phyloP scores from a whole-genome alignment of 2,113 vertebrate genomes.

The Lampris incognitus region DNA sequence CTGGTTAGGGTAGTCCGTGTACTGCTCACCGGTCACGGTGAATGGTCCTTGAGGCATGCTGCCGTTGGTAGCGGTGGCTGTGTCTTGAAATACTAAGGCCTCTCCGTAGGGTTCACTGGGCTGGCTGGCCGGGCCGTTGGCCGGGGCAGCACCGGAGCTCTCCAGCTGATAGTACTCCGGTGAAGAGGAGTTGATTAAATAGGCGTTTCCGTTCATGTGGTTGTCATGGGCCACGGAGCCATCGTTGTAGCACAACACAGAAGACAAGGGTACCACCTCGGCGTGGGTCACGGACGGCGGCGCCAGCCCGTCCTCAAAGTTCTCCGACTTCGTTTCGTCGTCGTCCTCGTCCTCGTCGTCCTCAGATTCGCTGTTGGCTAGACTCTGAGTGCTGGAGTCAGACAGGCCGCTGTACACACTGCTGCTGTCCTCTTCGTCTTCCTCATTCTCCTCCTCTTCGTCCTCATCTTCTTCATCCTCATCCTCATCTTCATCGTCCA shows the following conservation, averaged over 20 bases:
- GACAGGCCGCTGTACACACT: slow-evolving; percentile 95
- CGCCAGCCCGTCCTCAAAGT: slow-evolving; percentile 83
- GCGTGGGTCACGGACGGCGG: slow-evolving; percentile 70
- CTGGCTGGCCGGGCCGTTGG: slow-evolving; percentile 77
- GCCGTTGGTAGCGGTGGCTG: slow-evolving; percentile 83
- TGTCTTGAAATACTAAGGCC: slow-evolving; percentile 84
- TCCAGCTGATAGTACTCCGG: slow-evolving; percentile 95
- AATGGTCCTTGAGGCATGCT: slow-evolving; percentile 88
- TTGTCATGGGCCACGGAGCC: slow-evolving; percentile 85
- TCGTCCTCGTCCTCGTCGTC: slow-evolving; percentile 91
- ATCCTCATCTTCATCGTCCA: slow-evolving; percentile 91
- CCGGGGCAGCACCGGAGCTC: slow-evolving; percentile 80
- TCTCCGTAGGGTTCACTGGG: slow-evolving; percentile 81
- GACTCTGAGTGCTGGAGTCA: slow-evolving; percentile 96
- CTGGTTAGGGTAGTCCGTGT: slow-evolving; percentile 79
- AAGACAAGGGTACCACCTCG: slow-evolving; percentile 88
- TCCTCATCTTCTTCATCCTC: slow-evolving; percentile 81
- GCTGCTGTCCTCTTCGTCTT: slow-evolving; percentile 93
- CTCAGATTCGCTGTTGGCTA: slow-evolving; percentile 94
- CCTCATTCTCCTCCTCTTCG: slow-evolving; percentile 87
- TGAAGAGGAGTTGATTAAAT: slow-evolving; percentile 88
- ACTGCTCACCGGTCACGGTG: slow-evolving; percentile 88
- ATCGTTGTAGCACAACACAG: slow-evolving; percentile 92
- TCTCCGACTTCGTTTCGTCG: slow-evolving; percentile 86
- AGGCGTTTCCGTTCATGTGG: slow-evolving; percentile 89